Evolutionary conservation across 2,113 vertebrate species (phyloP), one percentile per base, ranked within the genome.

Genomic region (Asarcornis scutulata): DNA sequence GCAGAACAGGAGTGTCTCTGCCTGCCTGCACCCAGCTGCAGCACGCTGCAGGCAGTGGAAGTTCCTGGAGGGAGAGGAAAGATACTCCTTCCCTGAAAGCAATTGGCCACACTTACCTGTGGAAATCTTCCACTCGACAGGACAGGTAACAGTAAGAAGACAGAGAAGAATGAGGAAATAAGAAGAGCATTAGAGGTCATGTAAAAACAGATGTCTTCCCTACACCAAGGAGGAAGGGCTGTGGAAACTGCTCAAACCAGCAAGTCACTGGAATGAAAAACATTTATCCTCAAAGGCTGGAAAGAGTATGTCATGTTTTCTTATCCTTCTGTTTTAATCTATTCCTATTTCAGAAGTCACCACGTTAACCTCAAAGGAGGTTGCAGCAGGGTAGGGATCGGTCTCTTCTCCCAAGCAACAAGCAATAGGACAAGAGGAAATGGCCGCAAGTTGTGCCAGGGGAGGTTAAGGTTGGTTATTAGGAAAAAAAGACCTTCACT

Each of bases 51-150:
- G 15, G 29, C 7, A 12, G 10, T 74, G 46, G 59, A 86, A 88
- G 44, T 48, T 44, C 66, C 9, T 6, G 11, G 29, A 52, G 48
- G 29, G 34, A 88, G n/a, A 0, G 0, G 22, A 40, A 73, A 83
- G 56, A 13, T 34, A 2, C 16, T 83, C 52, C 50, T 67, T 81
- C 36, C 34, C 15, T 40, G 63, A 81, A 86, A 75, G 40, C 64
- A 89, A 34, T 0, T 1, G 50, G 38, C 11, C 4, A 0, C 21
- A 27, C 50, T 53, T 38, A 62, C 31, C n/a, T 26, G 38, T 6
- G 25, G n/a, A 84, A 83, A n/a, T 16, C 50, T 74, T 81, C 53
- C 73, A 87, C 36, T 40, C 6, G 12, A 40, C 13, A 44, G 18
- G 14, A 38, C 16, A 60, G 20, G 48, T 11, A 60, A 52, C 74